Evolutionary conservation across 2,797 vertebrate species (phyloP).

Genomic region (Brotula barbata): DNA sequence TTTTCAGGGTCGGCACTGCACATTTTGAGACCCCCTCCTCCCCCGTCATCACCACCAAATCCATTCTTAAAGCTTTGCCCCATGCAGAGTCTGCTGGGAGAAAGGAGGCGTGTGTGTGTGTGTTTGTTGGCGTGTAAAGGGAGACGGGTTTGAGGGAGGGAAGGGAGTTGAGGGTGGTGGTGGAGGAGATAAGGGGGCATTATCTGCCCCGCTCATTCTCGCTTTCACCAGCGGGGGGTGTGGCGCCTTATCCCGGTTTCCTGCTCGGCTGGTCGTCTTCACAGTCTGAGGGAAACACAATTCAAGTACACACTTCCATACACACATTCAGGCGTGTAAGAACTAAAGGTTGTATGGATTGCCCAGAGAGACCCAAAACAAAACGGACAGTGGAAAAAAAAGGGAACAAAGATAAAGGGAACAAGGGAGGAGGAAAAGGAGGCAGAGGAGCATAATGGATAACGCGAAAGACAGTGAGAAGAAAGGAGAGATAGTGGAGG

Average conservation of each 20-base stretch:
- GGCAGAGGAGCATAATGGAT: not conserved
- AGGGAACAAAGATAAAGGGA: constrained; percentile 5
- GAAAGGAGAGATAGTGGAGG: constrained; percentile 4
- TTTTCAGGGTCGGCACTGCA: constrained; percentile 26
- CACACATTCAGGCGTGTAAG: constrained; percentile 18
- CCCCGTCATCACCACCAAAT: constrained; percentile 37
- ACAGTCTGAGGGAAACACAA: constrained; percentile 61
- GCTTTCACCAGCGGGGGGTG: constrained; percentile 65
- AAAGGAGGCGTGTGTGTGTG: constrained; percentile 11
- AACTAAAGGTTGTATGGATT: not conserved
- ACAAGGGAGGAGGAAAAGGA: not conserved
- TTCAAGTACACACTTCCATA: constrained; percentile 40
- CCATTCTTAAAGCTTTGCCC: constrained; percentile 51
- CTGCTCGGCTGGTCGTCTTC: constrained; percentile 62
- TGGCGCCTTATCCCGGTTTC: constrained; percentile 60
- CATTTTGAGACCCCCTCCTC: constrained; percentile 18
- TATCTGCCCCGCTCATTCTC: constrained; percentile 71
- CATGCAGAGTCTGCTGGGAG: constrained; percentile 35
- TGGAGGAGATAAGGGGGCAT: constrained; percentile 64
- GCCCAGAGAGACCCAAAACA: constrained; percentile 46
- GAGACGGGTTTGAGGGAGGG: constrained; percentile 33
- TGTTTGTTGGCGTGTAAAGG: constrained; percentile 12
- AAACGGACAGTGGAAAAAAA: constrained; percentile 21
- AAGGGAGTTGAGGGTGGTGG: constrained; percentile 28
- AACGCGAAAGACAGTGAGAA: not conserved